Percentiles rank a stretch among this genome's conserved stretches.
These are phyloP conservation scores for Vulpes ferrilata DNA, from an alignment of 2,113 vertebrate species.

Conservation along the genomic window DNA sequence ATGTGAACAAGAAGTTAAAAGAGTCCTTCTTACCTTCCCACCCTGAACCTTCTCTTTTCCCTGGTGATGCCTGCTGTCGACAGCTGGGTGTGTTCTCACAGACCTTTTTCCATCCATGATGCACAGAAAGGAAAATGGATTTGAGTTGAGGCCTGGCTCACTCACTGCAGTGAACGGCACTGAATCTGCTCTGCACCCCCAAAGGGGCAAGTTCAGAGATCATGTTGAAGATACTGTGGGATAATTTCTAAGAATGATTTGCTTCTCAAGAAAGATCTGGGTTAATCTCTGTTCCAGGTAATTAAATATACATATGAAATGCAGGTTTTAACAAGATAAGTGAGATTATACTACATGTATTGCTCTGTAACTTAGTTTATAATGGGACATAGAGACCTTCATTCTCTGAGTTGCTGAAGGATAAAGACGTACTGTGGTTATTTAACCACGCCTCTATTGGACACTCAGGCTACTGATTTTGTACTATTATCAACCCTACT, in stretches of 20 bases:
- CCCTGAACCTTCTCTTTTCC: background rate
- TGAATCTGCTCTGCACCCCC: background rate
- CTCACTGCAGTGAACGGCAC: background rate
- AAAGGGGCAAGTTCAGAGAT: background rate
- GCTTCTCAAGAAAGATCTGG: slow-evolving; percentile 75
- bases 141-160: slow-evolving; percentile 79
- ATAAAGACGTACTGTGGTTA: background rate
- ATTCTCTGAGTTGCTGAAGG: background rate
- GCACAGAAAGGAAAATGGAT: slow-evolving; percentile 83
- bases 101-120: background rate
- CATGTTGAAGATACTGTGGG: background rate
- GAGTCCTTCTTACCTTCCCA: background rate
- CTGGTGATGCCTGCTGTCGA: background rate
- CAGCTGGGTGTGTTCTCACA: background rate
- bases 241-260: background rate
- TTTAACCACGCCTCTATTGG: background rate
- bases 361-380: background rate
- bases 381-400: background rate
- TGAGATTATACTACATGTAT: background rate
- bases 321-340: background rate
- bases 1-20: background rate
- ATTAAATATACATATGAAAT: background rate
- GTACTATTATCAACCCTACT: background rate
- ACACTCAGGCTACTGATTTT: slow-evolving; percentile 3
- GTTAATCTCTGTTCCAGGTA: slow-evolving; percentile 38